Evolutionary conservation across 2,888 invertebrate species (phyloP), one percentile per base, ranked within the genome.

Genomic region (Chamaedrilus cognettii): DNA sequence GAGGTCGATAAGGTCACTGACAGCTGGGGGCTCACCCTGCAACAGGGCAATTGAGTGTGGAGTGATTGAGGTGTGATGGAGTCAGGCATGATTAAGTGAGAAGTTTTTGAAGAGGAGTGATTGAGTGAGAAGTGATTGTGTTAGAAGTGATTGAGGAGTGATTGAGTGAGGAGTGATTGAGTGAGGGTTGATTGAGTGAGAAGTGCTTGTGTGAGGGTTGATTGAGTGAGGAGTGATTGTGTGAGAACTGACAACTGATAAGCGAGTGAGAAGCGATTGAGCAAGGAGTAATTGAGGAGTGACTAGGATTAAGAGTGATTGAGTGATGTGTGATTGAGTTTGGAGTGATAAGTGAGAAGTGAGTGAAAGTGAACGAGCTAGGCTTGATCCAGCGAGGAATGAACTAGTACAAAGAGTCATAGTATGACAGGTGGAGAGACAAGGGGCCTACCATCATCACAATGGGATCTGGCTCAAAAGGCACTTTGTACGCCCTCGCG

Each of bases 401-500:
- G 19, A 19, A 42, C 42, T 11, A 42, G 19, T 19, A 42, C 11
- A 42, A 7, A 42, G 11, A 42, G 11, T 42, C 11, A 42, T 7
- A 42, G 42, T 19, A 11, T 11, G 11, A 42, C 19, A 42, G 42
- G 19, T 19, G 19, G 42, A 42, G 7, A 42, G 11, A 11, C 42
- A 11, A 42, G 42, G 7, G 42, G 19, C 42, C 34, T 56, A 66
- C 70, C 49, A 58, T 51, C 64, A 70, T 64, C 0, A 69, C 33
- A 28, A 52, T 23, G 1, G 69, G 70, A 60, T 71, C 69, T 51
- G 97, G 96, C 73, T 92, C 92, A 82, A 96, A 98, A 63, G 91
- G 90, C 64, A 98, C 90, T 82, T 94, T 91, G 80, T 93, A 96
- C 79, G 91, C 93, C 83, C 93, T 94, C 0, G 97, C 95, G 76